phyloP scores from a whole-genome alignment of 2,888 invertebrate species.

The Listrodromus nycthemerus region DNA sequence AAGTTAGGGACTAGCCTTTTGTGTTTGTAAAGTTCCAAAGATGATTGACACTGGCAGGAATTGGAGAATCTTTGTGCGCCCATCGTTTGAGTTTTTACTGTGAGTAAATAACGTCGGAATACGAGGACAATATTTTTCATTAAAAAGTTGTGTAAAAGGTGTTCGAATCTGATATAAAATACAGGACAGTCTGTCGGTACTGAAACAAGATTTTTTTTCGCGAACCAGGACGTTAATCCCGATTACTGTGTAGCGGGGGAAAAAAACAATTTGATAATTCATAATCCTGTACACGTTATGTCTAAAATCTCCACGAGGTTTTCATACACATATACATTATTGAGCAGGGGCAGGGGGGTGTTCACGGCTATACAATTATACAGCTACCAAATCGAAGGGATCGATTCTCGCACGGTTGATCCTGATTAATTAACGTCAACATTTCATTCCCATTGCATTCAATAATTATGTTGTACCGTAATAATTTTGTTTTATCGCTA shows the following conservation, averaged over 20 bases:
- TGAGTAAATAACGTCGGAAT: neutral
- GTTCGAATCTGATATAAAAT: conserved; percentile 3
- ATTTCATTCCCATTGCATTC: conserved; percentile 30
- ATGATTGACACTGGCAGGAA: conserved; percentile 2
- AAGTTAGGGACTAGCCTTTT: neutral
- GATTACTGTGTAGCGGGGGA: neutral
- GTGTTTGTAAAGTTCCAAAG: neutral
- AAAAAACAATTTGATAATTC: neutral
- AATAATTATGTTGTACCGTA: conserved; percentile 54
- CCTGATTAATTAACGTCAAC: conserved; percentile 39
- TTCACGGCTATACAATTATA: conserved; percentile 54
- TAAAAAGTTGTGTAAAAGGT: neutral
- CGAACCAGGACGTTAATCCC: neutral
- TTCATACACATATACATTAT: conserved; percentile 41
- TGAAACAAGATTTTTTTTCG: neutral
- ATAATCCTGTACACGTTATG: conserved; percentile 26
- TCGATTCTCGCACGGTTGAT: conserved; percentile 23
- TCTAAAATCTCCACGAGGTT: conserved; percentile 19
- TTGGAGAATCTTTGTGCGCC: neutral
- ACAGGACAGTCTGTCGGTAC: neutral
- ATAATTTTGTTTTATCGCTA: conserved; percentile 64
- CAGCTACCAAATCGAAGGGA: conserved; percentile 30
- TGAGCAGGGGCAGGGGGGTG: conserved; percentile 21
- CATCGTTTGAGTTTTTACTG: conserved; percentile 1
- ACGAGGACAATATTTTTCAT: conserved; percentile 5